These are phyloP conservation scores for Holocentrus rufus DNA, from an alignment of 2,797 vertebrate species.

Conservation along the genomic window DNA sequence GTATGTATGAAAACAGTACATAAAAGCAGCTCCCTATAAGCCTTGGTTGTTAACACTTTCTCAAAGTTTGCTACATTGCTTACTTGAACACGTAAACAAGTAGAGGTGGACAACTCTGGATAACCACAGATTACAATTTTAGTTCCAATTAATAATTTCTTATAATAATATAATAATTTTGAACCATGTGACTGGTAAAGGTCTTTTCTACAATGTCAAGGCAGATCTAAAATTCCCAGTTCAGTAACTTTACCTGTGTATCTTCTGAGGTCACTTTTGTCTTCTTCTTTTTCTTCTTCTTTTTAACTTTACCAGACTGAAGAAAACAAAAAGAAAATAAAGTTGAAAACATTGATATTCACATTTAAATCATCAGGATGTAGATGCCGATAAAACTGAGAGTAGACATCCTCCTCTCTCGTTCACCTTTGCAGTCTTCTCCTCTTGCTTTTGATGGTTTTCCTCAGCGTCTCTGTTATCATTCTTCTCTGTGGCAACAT, in stretches of 20 bases:
- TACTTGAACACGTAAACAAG: neutral
- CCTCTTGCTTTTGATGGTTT: conserved; percentile 34
- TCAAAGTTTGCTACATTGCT: neutral
- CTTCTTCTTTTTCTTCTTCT: conserved; percentile 96
- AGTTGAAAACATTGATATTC: conserved; percentile 11
- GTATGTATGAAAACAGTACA: neutral
- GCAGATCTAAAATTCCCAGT: neutral
- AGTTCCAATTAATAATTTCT: no score
- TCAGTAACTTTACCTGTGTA: conserved; percentile 74
- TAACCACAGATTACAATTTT: no score
- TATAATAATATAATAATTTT: no score
- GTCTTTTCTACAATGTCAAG: neutral
- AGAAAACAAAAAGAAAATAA: conserved; percentile 72
- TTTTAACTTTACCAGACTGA: conserved; percentile 82
- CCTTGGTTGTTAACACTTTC: neutral
- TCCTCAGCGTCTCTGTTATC: conserved; percentile 40
- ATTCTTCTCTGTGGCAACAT: conserved; percentile 35
- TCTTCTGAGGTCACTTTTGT: conserved; percentile 80
- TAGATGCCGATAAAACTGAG: neutral
- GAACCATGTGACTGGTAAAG: no score
- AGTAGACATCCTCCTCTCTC: neutral
- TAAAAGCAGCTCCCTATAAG: neutral
- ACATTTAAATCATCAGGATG: neutral
- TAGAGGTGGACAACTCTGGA: no score
- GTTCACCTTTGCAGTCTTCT: conserved; percentile 63